Evolutionary conservation across 2,113 vertebrate genomes (phyloP), one percentile per base, ranked within the genome.

Genomic region (Diphyllodes magnificus): DNA sequence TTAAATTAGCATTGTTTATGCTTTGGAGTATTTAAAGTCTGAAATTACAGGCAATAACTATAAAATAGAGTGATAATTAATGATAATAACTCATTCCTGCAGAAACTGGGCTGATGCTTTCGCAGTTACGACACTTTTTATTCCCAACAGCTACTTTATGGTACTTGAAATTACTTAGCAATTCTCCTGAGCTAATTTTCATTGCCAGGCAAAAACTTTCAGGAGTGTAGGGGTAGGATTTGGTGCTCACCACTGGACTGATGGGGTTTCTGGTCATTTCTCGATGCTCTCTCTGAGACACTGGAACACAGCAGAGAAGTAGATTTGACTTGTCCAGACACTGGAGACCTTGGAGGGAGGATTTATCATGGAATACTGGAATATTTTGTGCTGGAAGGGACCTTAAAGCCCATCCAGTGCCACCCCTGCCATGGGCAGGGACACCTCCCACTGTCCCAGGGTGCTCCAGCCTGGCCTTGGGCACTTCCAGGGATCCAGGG

Each of bases 51-150:
- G 97, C 95, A 97, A 96, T 98, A 97, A 97, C 95, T 95, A 96
- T 97, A 98, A 98, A 97, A 97, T 88, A 97, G 93, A 95, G 81
- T 51, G 96, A 97, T 97, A 98, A 98, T 98, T 98, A 98, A 98
- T 97, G 96, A 96, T 95, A 95, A 97, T 97, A 97, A 98, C 93
- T 97, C 95, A 97, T 93, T 98, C 96, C 54, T 91, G 65, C 75
- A 90, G 91, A 92, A 97, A 97, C 93, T 59, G 75, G 93, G 97
- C 87, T 82, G 96, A 97, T 79, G 70, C 72, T 83, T 72, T 81
- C 39, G 11, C 91, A 90, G 92, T 95, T 96, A 97, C 54, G 3
- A 96, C 88, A 96, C 53, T 87, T 98, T 98, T 97, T 96, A 98
- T 97, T 98, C 96, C 96, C 95, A 96, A 73, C 91, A 95, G 94